phyloP scores from a whole-genome alignment of 2,797 vertebrate genomes.

The Fistularia commersonii region DNA sequence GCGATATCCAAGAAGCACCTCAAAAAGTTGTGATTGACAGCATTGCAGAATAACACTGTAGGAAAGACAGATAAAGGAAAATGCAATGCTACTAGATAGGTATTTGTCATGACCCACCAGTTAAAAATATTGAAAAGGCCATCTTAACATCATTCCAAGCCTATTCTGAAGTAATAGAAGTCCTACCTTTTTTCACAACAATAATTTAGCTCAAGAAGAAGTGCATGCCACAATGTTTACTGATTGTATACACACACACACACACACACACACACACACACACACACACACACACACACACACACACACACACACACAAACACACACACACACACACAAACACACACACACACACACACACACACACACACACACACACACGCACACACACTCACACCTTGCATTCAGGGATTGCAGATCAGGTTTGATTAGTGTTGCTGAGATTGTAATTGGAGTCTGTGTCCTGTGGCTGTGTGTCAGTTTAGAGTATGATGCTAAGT shows the following conservation, averaged over 20 bases:
- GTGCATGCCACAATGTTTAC: no score
- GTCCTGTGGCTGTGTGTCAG: constrained; percentile 66
- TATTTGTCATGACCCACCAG: constrained; percentile 55
- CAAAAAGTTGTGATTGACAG: constrained; percentile 59
- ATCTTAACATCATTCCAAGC: constrained; percentile 24
- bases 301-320: no score
- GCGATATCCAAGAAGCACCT: constrained; percentile 51
- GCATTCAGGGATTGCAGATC: constrained; percentile 61
- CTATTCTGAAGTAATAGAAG: constrained; percentile 10
- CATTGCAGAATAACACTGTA: constrained; percentile 33
- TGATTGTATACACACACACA: no score
- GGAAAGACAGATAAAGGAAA: constrained; percentile 59
- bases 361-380: constrained; percentile 8
- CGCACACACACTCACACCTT: constrained; percentile 23
- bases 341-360: no score
- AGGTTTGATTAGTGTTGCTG: constrained; percentile 66
- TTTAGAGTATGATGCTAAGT: constrained; percentile 50
- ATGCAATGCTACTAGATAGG: constrained; percentile 42
- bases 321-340: no score
- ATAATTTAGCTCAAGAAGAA: no score
- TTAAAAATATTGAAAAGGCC: constrained; percentile 43
- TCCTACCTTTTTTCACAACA: neutral
- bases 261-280: no score
- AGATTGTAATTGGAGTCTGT: constrained; percentile 64
- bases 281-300: no score